A percentile compares a stretch with the other conserved stretches of the same genome.
Evolutionary conservation across 2,888 invertebrate species (phyloP).

Genomic region (Metellina segmentata): DNA sequence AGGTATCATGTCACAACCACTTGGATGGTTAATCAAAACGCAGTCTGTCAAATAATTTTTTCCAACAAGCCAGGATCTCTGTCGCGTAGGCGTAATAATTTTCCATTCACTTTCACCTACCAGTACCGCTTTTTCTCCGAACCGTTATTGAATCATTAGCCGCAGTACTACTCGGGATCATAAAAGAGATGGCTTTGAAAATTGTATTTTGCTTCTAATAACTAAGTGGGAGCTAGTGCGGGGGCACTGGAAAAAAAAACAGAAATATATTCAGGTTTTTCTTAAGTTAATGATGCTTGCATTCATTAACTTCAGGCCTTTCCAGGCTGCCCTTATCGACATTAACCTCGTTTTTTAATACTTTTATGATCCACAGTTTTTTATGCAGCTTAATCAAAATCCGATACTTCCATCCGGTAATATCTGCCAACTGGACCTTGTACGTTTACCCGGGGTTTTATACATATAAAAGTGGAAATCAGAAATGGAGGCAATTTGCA

Average conservation of each 20-base stretch:
- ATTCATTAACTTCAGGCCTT: constrained; percentile 60
- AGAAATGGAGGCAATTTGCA: constrained; percentile 40
- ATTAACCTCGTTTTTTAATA: constrained; percentile 62
- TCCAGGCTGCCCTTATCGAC: constrained; percentile 45
- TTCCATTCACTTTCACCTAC: background rate
- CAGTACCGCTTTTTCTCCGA: background rate
- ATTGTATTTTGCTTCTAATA: constrained; percentile 63
- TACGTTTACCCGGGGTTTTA: constrained; percentile 36
- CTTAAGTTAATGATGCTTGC: constrained; percentile 66
- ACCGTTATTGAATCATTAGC: constrained; percentile 48
- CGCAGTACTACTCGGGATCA: constrained; percentile 18
- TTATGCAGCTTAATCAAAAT: constrained; percentile 70
- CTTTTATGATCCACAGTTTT: constrained; percentile 61
- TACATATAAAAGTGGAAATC: constrained; percentile 43
- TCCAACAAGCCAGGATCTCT: background rate
- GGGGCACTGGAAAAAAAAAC: constrained; percentile 14
- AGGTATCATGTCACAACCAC: too few relatives aligned
- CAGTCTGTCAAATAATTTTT: background rate
- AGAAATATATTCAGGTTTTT: constrained; percentile 67
- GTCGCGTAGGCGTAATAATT: constrained; percentile 4
- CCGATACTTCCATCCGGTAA: constrained; percentile 71
- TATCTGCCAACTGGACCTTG: constrained; percentile 42
- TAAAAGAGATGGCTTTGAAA: constrained; percentile 50
- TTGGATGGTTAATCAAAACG: too few relatives aligned
- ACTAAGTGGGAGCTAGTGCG: constrained; percentile 27